Conservation (phyloP, 2,797 vertebrate species). For the Mareca strepera region DNA sequence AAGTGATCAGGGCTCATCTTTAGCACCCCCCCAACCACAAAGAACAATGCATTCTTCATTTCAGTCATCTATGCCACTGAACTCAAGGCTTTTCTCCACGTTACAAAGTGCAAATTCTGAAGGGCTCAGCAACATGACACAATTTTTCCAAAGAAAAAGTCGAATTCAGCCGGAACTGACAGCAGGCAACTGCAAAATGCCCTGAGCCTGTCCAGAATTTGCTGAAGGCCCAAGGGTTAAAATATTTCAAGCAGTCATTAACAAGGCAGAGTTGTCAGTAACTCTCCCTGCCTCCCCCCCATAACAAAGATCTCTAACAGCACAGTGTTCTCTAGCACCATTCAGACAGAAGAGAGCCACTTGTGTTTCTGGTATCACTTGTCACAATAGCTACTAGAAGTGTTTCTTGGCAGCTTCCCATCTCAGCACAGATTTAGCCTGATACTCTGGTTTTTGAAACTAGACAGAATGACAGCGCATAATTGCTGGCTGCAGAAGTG, state of each 20-base stretch:
- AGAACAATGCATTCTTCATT: background rate
- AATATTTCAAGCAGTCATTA: background rate
- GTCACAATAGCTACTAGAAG: background rate
- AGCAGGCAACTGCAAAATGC: background rate
- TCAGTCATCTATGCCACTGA: background rate
- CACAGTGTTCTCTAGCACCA: background rate
- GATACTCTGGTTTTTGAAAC: background rate
- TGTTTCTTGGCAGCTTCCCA: slow-evolving; percentile 18
- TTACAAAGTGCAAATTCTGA: background rate
- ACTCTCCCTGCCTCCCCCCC: background rate
- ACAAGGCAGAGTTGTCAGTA: slow-evolving; percentile 4
- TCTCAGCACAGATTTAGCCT: background rate
- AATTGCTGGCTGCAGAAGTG: background rate
- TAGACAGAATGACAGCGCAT: background rate
- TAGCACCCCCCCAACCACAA: accelerated
- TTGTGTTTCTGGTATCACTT: background rate
- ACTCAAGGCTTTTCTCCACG: background rate
- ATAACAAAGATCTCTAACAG: slow-evolving; percentile 22
- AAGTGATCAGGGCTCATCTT: background rate
- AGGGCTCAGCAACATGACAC: background rate
- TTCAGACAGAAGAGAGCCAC: slow-evolving; percentile 24
- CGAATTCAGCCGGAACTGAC: background rate
- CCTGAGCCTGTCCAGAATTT: background rate
- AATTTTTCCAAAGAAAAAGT: background rate
- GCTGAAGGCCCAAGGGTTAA: background rate